Evolutionary conservation across 2,113 vertebrate species (phyloP).

Genomic region (Sinocyclocheilus anophthalmus): DNA sequence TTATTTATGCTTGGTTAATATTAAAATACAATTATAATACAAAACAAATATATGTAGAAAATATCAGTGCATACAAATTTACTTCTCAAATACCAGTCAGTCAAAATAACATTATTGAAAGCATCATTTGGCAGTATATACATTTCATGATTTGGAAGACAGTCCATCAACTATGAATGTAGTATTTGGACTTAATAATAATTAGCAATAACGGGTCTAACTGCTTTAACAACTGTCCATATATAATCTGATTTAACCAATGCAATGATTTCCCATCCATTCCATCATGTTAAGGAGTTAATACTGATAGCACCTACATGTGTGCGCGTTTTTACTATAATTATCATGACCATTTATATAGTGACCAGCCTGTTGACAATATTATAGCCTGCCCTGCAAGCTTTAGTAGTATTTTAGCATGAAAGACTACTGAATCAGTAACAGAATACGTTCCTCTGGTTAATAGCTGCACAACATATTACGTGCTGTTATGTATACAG

Average conservation of each 20-base stretch:
- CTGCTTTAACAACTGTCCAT: background rate
- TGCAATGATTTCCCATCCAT: slow-evolving; percentile 3
- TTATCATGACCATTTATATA: slow-evolving; percentile 41
- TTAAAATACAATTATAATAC: slow-evolving; percentile 72
- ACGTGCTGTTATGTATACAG: slow-evolving; percentile 61
- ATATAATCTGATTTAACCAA: slow-evolving; percentile 2
- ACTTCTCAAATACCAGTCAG: slow-evolving; percentile 59
- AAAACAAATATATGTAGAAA: slow-evolving; percentile 64
- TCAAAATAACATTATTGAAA: slow-evolving; percentile 48
- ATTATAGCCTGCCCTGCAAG: slow-evolving; percentile 76
- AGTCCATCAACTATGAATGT: slow-evolving; percentile 18
- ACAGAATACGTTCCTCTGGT: slow-evolving; percentile 44
- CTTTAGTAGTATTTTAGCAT: slow-evolving; percentile 62
- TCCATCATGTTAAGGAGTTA: slow-evolving; percentile 27
- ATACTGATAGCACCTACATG: slow-evolving; percentile 42
- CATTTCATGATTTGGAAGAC: slow-evolving; percentile 10
- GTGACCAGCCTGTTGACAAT: slow-evolving; percentile 55
- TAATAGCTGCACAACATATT: slow-evolving; percentile 50
- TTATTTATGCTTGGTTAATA: slow-evolving; percentile 79
- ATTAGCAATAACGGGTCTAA: slow-evolving; percentile 32
- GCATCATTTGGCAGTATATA: slow-evolving; percentile 55
- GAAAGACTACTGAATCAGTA: slow-evolving; percentile 44
- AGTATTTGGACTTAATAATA: slow-evolving; percentile 33
- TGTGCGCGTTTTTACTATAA: slow-evolving; percentile 31
- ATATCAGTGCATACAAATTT: slow-evolving; percentile 78